A percentile compares a stretch with the other conserved stretches of the same genome.
phyloP scores from a whole-genome alignment of 2,113 vertebrate genomes.

The Pelodiscus sinensis region DNA sequence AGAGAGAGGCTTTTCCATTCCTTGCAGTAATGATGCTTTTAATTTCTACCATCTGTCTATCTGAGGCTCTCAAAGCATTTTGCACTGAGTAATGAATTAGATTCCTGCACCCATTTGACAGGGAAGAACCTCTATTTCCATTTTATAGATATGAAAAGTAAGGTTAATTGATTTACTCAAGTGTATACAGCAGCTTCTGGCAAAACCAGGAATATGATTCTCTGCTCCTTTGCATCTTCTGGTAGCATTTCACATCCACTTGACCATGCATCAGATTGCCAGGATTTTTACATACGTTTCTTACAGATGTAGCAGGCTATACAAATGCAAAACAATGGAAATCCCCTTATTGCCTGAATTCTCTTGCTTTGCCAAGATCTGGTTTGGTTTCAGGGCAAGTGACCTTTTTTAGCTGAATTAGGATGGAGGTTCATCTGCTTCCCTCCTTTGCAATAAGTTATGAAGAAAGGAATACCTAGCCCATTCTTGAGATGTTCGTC shows the following conservation, averaged over 20 bases:
- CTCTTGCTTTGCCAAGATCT: not conserved
- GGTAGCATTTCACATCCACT: not conserved
- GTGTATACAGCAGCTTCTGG: not conserved
- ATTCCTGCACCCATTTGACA: not conserved
- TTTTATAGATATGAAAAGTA: not conserved
- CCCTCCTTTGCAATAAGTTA: not conserved
- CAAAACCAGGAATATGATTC: not conserved
- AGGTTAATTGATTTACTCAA: not conserved
- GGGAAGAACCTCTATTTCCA: not conserved
- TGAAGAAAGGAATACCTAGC: constrained; percentile 10
- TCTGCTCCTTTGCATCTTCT: not conserved
- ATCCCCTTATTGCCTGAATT: not conserved
- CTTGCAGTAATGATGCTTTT: not conserved
- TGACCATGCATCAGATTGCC: not conserved
- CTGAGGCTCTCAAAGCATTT: not conserved
- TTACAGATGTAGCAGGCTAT: not conserved
- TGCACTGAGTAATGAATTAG: not conserved
- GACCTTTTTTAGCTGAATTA: not conserved
- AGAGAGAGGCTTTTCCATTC: not conserved
- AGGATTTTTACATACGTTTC: not conserved
- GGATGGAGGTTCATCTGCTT: not conserved
- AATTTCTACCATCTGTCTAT: not conserved
- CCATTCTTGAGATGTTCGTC: constrained; percentile 21
- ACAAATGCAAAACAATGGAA: not conserved
- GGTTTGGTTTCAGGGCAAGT: not conserved